A percentile compares a stretch with the other conserved stretches of the same genome.
phyloP scores from a whole-genome alignment of 2,888 invertebrate species.

The Noctua fimbriata region DNA sequence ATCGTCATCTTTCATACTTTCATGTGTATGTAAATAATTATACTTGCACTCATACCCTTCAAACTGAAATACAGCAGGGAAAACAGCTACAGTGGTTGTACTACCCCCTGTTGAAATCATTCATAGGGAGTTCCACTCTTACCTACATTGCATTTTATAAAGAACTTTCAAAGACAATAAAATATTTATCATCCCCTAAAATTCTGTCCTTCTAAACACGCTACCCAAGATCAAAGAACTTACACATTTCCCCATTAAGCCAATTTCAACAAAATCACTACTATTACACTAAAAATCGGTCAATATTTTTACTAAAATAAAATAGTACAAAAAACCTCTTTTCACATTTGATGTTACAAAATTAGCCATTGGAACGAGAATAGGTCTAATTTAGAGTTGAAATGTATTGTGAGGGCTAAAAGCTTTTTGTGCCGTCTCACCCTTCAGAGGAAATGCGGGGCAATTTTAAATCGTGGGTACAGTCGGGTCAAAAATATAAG shows the following conservation, averaged over 20 bases:
- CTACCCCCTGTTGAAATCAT: neutral
- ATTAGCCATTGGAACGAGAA: constrained; percentile 72
- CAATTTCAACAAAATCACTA: constrained; percentile 53
- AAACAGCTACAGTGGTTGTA: neutral
- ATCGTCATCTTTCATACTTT: neutral
- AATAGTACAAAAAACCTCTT: constrained; percentile 7
- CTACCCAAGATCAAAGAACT: constrained; percentile 2
- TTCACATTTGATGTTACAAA: constrained; percentile 62
- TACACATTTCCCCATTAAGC: constrained; percentile 23
- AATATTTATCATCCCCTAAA: neutral
- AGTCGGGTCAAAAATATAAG: constrained; percentile 46
- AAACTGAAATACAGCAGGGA: neutral
- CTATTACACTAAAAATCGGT: constrained; percentile 43
- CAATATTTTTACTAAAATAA: constrained; percentile 45
- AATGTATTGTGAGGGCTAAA: constrained; percentile 75
- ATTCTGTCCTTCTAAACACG: neutral
- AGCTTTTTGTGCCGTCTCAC: constrained; percentile 78
- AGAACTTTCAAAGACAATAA: neutral
- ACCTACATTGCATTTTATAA: constrained; percentile 7
- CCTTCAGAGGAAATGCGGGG: constrained; percentile 73
- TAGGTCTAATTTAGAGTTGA: constrained; percentile 76
- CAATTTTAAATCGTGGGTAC: constrained; percentile 76
- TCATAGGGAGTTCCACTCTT: neutral
- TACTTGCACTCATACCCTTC: neutral
- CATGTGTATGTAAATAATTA: neutral